Evolutionary conservation across 2,797 vertebrate species (phyloP).

Genomic region (Oceanodroma leucorhoa): DNA sequence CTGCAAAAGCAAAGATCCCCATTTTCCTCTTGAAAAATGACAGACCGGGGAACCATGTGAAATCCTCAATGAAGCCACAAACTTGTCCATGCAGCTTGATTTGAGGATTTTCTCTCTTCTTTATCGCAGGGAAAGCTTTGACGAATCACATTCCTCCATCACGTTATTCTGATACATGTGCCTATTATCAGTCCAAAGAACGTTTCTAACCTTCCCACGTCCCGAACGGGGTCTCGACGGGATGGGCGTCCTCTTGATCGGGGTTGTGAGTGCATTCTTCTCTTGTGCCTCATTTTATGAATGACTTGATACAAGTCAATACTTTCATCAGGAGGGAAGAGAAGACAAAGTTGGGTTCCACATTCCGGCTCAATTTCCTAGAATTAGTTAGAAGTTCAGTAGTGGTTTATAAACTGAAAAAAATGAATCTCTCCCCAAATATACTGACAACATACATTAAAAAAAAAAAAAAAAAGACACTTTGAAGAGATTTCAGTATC

Average conservation of each 20-base stretch:
- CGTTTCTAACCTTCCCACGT: conserved; percentile 99
- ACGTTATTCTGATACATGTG: conserved; percentile 87
- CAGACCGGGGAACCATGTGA: conserved; percentile 79
- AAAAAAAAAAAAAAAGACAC: neutral
- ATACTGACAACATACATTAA: neutral
- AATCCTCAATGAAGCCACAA: conserved; percentile 89
- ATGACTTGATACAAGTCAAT: conserved; percentile 97
- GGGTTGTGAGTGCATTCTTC: conserved; percentile 91
- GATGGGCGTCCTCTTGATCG: conserved; percentile 92
- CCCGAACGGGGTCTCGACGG: conserved; percentile 88
- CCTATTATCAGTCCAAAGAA: conserved; percentile 94
- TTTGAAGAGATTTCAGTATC: neutral
- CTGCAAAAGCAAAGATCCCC: conserved; percentile 78
- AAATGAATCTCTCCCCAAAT: conserved; percentile 8
- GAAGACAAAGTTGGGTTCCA: conserved; percentile 93
- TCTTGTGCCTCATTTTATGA: conserved; percentile 95
- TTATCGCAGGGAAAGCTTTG: conserved; percentile 81
- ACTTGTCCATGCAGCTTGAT: conserved; percentile 88
- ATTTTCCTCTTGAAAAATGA: conserved; percentile 82
- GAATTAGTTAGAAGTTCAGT: conserved; percentile 73
- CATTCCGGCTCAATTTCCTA: conserved; percentile 96
- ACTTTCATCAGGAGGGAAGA: conserved; percentile 95
- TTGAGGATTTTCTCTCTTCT: conserved; percentile 89
- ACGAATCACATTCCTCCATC: conserved; percentile 85
- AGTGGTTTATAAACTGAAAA: conserved; percentile 58